Conservation (phyloP, 2,113 vertebrate genomes). For the Orthonyx spaldingii region DNA sequence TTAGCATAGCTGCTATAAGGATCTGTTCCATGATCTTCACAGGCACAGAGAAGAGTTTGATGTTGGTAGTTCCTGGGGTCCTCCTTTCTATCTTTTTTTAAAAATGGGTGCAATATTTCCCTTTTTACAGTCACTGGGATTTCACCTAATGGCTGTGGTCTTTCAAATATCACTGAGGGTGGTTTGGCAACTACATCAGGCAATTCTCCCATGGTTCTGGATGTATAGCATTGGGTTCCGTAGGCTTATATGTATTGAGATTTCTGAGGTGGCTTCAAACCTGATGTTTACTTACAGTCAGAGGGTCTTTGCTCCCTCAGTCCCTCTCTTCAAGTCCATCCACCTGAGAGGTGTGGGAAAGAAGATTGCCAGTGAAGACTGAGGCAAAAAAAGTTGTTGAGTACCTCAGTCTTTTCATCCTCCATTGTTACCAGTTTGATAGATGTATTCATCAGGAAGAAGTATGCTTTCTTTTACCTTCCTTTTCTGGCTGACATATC, state of each 20-base stretch:
- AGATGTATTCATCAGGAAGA: fast-evolving
- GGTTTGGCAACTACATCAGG: background rate
- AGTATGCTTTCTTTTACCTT: background rate
- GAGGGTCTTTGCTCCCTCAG: background rate
- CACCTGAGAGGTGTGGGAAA: background rate
- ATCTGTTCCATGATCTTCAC: background rate
- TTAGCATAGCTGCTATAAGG: background rate
- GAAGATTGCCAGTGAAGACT: background rate
- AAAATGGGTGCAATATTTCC: background rate
- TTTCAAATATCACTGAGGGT: background rate
- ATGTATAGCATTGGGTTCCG: fast-evolving
- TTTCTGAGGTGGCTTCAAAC: background rate
- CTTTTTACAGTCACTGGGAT: background rate
- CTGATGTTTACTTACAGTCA: background rate
- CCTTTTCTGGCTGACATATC: background rate
- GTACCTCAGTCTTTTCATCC: background rate
- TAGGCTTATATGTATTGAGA: no score
- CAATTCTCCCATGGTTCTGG: background rate
- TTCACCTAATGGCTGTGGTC: background rate
- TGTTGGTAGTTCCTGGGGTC: background rate
- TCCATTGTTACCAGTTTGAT: background rate
- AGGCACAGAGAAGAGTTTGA: background rate
- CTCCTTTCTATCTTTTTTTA: background rate
- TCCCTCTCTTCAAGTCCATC: background rate
- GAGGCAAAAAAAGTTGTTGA: background rate